Base-by-base conservation (phyloP, 2,797 vertebrate genomes). In the Tiaroga cobitis region DNA sequence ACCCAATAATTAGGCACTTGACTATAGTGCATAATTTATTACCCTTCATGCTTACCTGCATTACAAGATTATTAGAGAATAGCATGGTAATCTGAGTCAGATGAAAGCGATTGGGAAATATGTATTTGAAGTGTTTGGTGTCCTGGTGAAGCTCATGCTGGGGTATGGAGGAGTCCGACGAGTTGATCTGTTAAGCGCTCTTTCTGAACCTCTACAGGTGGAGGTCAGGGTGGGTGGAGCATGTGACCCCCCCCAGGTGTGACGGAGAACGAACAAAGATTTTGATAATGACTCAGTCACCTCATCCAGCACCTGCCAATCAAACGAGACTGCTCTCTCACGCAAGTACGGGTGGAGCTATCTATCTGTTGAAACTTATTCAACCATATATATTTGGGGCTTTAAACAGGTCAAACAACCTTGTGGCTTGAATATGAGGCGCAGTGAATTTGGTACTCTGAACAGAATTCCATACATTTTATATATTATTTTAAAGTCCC, bases 281-380 rank as follows among this genome's bases (percentile, higher is more conserved):
- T 11, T 81, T 19, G 29, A 69, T 24, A 37, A 24, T 85, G 83
- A 80, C 51, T 85, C 76, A 85, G 65, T 10, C 70, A 56, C 75
- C 65, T 49, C 82, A 63, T 69, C 68, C 70, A 65, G 79, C 84
- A 87, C 54, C 80, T 82, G 86, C 61, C 76, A 63, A 85, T 85
- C 81, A 61, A 74, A 73, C 15, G 39, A 78, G 24, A 32, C 32
- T 68, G 10, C 61, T 5, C 63, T 89, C 77, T 79, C 78, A 89
- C 81, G 81, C 86, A 82, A 87, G 34, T 73, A 37, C 16, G 61
- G 82, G 75, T 80, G 81, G 69, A 82, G 79, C 24, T 80, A 70
- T 69, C 82, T 32, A 69, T 75, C 73, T 39, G 84, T 67, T 49
- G 3, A 21, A 32, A 67, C 74, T 59, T 67, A 85, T 73, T 46